These are phyloP conservation scores for Physella acuta DNA, from an alignment of 1,140 invertebrate genomes.

Conservation along the genomic window DNA sequence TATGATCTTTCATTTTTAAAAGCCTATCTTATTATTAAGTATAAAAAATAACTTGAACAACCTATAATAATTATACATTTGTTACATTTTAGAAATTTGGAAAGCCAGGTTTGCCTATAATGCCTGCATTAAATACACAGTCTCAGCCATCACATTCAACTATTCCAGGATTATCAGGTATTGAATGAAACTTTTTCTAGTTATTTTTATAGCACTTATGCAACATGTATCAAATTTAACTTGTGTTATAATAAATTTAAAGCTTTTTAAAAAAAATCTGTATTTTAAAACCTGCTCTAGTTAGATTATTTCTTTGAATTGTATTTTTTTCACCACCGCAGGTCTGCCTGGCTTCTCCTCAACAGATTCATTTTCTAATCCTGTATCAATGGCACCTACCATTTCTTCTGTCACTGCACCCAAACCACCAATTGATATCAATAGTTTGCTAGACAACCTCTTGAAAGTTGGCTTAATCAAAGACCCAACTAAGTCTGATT, in stretches of 20 bases:
- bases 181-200: too few species aligned
- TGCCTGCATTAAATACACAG: neutral
- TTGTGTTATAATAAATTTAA: too few species aligned
- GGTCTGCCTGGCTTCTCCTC: neutral
- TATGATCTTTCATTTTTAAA: too few species aligned
- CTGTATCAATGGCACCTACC: neutral
- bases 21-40: too few species aligned
- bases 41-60: too few species aligned
- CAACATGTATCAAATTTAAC: too few species aligned
- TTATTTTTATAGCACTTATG: too few species aligned
- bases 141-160: neutral
- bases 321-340: too few species aligned
- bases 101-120: neutral
- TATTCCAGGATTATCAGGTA: neutral
- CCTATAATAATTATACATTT: too few species aligned
- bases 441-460: constrained; percentile 80
- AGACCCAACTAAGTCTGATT: constrained; percentile 8
- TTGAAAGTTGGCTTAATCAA: constrained; percentile 81
- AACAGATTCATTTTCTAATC: neutral
- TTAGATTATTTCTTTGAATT: too few species aligned
- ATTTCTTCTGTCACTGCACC: constrained; percentile 15
- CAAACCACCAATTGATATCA: constrained; percentile 68
- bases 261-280: too few species aligned
- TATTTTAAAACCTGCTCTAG: too few species aligned
- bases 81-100: neutral